Percentiles rank a stretch among this genome's conserved stretches.
These are phyloP conservation scores for Drosophila lutescens DNA, from an alignment of 2,888 invertebrate genomes.

Conservation along the genomic window DNA sequence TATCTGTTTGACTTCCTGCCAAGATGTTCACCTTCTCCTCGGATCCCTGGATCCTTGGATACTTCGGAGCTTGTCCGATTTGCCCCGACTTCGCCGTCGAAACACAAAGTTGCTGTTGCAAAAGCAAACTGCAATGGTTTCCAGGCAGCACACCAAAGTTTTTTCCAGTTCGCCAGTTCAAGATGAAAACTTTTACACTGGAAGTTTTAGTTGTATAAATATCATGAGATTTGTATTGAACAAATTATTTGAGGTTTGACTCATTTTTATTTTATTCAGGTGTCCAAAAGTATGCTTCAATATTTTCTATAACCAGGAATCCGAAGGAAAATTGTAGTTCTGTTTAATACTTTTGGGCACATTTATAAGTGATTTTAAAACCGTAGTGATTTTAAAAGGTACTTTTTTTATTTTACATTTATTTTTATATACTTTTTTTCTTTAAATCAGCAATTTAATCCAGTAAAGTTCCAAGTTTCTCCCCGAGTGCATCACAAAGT, in stretches of 20 bases:
- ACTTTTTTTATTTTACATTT: too few species aligned
- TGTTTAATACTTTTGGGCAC: too few species aligned
- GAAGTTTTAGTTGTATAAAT: slow-evolving; percentile 10
- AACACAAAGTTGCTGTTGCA: slow-evolving; percentile 26
- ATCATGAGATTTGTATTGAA: too few species aligned
- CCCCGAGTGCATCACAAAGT: neutral
- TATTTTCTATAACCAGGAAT: too few species aligned
- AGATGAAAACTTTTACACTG: slow-evolving; percentile 38
- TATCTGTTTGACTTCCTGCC: slow-evolving; percentile 37
- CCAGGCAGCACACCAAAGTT: slow-evolving; percentile 25
- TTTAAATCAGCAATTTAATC: too few species aligned
- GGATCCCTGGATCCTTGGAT: slow-evolving; percentile 11
- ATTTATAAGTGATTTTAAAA: too few species aligned
- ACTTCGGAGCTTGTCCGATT: slow-evolving; percentile 12
- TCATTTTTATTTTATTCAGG: too few species aligned
- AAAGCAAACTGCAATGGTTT: slow-evolving; percentile 35
- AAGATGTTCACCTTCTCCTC: slow-evolving; percentile 23
- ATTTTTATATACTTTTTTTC: too few species aligned
- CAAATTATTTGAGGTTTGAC: too few species aligned
- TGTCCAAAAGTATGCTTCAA: too few species aligned
- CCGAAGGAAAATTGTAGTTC: too few species aligned
- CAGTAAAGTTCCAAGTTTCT: neutral
- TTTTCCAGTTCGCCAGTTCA: slow-evolving; percentile 41
- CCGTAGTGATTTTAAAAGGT: too few species aligned
- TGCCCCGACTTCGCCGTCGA: neutral